These are phyloP conservation scores for Coronaproctus castanopsis DNA, from an alignment of 2,888 invertebrate genomes.

Conservation along the genomic window DNA sequence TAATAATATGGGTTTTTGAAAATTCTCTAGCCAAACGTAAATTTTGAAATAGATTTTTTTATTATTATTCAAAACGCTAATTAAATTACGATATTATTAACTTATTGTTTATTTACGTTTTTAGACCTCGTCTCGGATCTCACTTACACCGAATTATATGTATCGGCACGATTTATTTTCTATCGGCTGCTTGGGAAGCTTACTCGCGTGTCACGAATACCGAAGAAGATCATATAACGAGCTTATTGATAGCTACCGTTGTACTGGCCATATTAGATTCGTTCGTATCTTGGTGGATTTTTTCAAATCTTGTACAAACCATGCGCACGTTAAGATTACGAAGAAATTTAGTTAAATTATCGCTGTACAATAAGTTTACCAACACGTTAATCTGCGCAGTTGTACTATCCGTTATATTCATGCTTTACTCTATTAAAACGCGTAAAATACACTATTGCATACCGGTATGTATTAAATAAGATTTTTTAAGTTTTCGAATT, in stretches of 20 bases:
- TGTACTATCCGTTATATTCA: conserved; percentile 72
- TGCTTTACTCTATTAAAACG: conserved; percentile 75
- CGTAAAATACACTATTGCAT: conserved; percentile 56
- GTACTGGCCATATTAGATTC: conserved; percentile 69
- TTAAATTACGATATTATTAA: too few relatives aligned
- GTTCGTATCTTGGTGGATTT: conserved; percentile 88
- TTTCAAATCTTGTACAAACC: conserved; percentile 67
- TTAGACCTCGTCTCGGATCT: conserved; percentile 68
- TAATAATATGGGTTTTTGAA: too few relatives aligned
- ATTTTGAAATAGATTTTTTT: too few relatives aligned
- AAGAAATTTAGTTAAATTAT: conserved; percentile 73
- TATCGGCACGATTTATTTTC: conserved; percentile 62
- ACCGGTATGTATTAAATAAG: conserved; percentile 33
- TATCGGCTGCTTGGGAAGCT: conserved; percentile 67
- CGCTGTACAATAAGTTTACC: conserved; percentile 79
- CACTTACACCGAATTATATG: conserved; percentile 72
- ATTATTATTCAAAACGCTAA: too few relatives aligned
- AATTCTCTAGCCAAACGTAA: too few relatives aligned
- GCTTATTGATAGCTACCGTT: conserved; percentile 54
- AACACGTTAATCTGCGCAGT: conserved; percentile 83
- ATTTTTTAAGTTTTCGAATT: too few relatives aligned
- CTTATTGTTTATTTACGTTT: too few relatives aligned
- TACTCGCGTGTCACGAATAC: conserved; percentile 51
- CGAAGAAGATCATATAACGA: conserved; percentile 39
- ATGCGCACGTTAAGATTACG: conserved; percentile 69